Base-by-base conservation (phyloP, 1,140 invertebrate species). In the Formica selysi region DNA sequence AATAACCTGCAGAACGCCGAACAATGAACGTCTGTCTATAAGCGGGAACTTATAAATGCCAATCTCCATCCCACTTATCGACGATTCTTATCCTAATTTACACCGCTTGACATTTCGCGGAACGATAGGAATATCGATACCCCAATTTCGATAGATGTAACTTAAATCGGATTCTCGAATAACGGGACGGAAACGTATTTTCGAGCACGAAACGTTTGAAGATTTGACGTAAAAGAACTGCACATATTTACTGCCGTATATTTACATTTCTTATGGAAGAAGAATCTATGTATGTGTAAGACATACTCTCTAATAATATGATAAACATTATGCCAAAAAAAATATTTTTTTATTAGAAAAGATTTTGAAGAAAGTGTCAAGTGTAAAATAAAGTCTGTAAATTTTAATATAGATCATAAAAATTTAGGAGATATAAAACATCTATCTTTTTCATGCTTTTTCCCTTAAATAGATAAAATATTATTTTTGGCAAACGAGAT, bases 81-180 rank as follows among this genome's bases (percentile, higher is more conserved):
- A 10, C 29, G 13, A 67, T 54, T 68, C 48, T 57, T 68, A 68
- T 57, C 19, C 38, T 32, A 19, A 59, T 73, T 71, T 81, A 68
- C 36, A 16, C 59, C 64, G 19, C 16, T 44, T 73, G 51, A 22
- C 38, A 48, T 44, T 13, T 73, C 51, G 13, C 44, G 0, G 0
- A 61, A 44, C 16, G 38, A 36, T 22, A 59, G 6, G 29, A 59
- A 67, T 79, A 80, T 71, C 44, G 26, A 59, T 73, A 81, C 6
- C 38, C 16, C 38, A 22, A 59, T 80, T 38, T 19, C 2, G 16
- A 80, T 13, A 44, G 1, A 10, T 26, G 0, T 10, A 44, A 16
- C n/a, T 32, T 44, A 22, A 81, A 81, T 57, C 13, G 8, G n/a
- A 73, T 36, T 61, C 13, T 36, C 19, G 4, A 61, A 29, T n/a